Percentiles rank a stretch among this genome's conserved stretches.
Conservation (phyloP, 2,113 vertebrate genomes). For the Hepsetus odoe region DNA sequence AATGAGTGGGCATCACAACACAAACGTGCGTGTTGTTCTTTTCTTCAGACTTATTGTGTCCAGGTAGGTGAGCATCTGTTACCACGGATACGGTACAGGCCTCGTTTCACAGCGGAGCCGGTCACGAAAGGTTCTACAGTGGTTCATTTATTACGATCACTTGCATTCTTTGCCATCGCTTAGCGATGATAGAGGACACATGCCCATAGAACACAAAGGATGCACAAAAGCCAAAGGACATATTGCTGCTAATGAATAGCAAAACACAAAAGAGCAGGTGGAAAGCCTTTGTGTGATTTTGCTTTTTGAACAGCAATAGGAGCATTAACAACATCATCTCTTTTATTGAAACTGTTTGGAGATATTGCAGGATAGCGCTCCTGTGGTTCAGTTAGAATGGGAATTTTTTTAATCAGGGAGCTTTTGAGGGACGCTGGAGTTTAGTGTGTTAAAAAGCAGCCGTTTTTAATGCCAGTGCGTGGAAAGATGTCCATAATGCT, state of each 20-base stretch:
- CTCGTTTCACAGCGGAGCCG: conserved; percentile 23
- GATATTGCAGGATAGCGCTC: too few relatives aligned
- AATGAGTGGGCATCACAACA: not conserved
- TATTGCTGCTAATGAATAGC: conserved; percentile 23
- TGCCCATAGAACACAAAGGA: not conserved
- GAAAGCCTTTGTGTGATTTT: not conserved
- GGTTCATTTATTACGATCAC: conserved; percentile 35
- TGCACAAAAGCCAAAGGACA: not conserved
- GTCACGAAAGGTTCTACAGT: not conserved
- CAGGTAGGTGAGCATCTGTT: conserved; percentile 1
- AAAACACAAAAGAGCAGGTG: conserved; percentile 25
- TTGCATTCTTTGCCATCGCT: conserved; percentile 12
- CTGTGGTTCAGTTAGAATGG: too few relatives aligned
- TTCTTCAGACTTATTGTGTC: not conserved
- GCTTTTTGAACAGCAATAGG: not conserved
- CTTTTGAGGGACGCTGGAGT: too few relatives aligned
- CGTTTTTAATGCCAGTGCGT: not conserved
- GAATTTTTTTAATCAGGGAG: too few relatives aligned
- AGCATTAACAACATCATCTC: not conserved
- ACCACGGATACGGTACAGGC: conserved; percentile 42
- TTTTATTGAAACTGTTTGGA: too few relatives aligned
- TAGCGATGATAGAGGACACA: conserved; percentile 21
- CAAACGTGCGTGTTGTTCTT: not conserved
- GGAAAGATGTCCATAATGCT: not conserved
- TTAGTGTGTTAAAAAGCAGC: too few relatives aligned